Evolutionary conservation across 2,113 vertebrate species (phyloP).

Genomic region (Rafetus swinhoei): DNA sequence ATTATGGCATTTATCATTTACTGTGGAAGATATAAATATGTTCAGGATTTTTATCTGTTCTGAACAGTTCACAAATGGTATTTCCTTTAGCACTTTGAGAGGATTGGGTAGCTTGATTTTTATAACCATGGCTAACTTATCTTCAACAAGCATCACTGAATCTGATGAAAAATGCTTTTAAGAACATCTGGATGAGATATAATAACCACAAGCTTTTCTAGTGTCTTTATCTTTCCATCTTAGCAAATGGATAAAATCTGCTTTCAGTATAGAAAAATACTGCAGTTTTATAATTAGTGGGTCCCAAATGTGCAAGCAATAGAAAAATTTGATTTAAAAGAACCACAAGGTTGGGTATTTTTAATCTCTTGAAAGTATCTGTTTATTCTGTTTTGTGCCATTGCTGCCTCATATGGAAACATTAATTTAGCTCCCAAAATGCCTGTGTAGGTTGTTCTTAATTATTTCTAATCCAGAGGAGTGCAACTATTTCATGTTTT

Average conservation of each 20-base stretch:
- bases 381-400: neutral
- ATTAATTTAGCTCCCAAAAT: neutral
- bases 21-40: neutral
- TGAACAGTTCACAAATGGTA: neutral
- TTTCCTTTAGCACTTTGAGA: neutral
- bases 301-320: neutral
- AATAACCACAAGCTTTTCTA: constrained; percentile 4
- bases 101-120: neutral
- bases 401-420: neutral
- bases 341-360: neutral
- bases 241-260: constrained; percentile 22
- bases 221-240: constrained; percentile 23
- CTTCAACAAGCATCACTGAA: neutral
- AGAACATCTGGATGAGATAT: neutral
- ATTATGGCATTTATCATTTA: neutral
- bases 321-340: constrained; percentile 5
- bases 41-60: no score
- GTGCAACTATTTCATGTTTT: neutral
- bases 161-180: neutral
- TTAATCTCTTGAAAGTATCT: neutral
- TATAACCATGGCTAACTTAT: neutral
- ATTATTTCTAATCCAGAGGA: neutral
- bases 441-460: neutral
- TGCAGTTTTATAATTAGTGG: neutral
- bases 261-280: constrained; percentile 8